Base-by-base conservation (phyloP, 2,113 vertebrate genomes). In the Syngnathoides biaculeatus region DNA sequence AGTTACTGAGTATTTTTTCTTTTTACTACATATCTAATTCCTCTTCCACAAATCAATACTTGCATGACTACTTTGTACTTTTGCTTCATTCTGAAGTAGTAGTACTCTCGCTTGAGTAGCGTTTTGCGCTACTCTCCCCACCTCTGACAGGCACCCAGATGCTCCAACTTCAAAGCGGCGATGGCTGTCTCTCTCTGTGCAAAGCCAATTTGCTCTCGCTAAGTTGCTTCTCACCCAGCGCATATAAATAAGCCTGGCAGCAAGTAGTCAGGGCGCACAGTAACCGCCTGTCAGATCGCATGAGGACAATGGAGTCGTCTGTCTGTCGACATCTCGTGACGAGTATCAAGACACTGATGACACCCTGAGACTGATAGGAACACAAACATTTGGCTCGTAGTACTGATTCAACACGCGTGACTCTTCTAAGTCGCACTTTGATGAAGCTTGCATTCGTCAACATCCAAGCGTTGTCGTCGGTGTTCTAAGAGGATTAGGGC, bases 181-280 rank as follows among this genome's bases (percentile, higher is more conserved):
- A 86, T 84, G 70, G 71, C 78, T 79, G 72, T 75, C 76, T 78
- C 84, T 80, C 71, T 77, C 75, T 75, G 69, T 59, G 78, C 73
- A 63, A 78, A 88, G 83, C 82, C 83, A 87, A 83, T 88, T 88
- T 86, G 79, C 84, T 77, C 77, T 83, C 72, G 73, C 65, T 68
- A 71, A 80, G 84, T 84, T 86, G 72, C 84, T 74, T 72, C 67
- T 79, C 84, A 68, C 82, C 69, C 26, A 66, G 83, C 82, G 89
- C 84, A 88, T 89, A 89, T 88, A 88, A 90, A 90, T 86, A 87
- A 89, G 87, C 26, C 78, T 77, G 82, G 79, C 83, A 79, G 69
- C 63, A 43, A 72, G 73, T 39, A 71, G 83, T 72, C 80, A 66
- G 77, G 68, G 76, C 55, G 6, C 81, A 77, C 77, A 74, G 79